Percentiles rank a stretch among this genome's conserved stretches.
These are phyloP conservation scores for Parthenolecanium corni DNA, from an alignment of 2,888 invertebrate genomes.

Conservation along the genomic window DNA sequence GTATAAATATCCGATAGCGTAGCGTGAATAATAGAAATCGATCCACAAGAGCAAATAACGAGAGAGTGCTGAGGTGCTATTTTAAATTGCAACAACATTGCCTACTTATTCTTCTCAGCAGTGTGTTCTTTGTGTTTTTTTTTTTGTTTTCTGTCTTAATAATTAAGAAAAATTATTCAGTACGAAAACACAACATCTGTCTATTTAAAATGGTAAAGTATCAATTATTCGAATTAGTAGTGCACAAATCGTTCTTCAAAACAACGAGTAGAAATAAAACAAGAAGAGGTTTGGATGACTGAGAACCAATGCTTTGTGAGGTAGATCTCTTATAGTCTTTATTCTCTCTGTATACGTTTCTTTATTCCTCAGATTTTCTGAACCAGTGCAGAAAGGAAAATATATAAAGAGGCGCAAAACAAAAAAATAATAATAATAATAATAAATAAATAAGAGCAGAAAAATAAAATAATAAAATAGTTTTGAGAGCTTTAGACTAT, in stretches of 20 bases:
- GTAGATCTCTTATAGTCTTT: neutral
- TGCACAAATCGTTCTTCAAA: conserved; percentile 24
- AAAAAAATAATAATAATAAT: neutral
- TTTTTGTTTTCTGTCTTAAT: neutral
- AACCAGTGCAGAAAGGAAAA: conserved; percentile 5
- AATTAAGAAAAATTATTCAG: conserved; percentile 22
- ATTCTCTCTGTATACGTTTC: neutral
- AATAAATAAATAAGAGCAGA: neutral
- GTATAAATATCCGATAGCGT: neutral
- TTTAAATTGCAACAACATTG: conserved; percentile 12
- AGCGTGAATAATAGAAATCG: conserved; percentile 8
- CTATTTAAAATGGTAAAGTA: conserved; percentile 18
- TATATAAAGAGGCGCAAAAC: neutral
- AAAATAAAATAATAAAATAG: too few relatives aligned
- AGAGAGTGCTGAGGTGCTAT: neutral
- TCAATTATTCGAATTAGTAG: conserved; percentile 25
- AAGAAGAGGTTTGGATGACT: neutral
- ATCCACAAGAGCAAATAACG: conserved; percentile 11
- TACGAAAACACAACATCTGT: conserved; percentile 2
- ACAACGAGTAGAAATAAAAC: conserved; percentile 23
- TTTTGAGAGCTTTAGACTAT: too few relatives aligned
- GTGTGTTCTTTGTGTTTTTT: too few relatives aligned
- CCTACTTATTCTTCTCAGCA: neutral
- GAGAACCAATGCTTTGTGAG: conserved; percentile 4
- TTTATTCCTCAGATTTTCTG: neutral